Evolutionary conservation across 2,797 vertebrate genomes (phyloP).

Genomic region (Gymnocypris eckloni): DNA sequence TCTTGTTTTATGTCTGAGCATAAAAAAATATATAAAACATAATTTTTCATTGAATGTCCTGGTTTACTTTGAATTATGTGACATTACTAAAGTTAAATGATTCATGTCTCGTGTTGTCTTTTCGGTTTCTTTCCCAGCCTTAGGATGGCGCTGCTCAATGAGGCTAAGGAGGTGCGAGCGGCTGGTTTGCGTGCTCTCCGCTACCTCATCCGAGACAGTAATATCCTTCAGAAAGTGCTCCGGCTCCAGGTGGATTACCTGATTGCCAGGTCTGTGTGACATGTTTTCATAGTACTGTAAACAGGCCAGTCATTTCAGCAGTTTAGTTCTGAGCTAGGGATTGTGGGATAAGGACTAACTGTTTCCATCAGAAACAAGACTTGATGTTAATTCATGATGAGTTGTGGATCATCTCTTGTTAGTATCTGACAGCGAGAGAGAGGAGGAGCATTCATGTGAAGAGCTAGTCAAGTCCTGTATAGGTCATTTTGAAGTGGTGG

Average conservation of each 20-base stretch:
- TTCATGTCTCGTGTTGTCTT: not conserved
- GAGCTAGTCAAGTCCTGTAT: conserved; percentile 41
- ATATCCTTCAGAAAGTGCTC: conserved; percentile 94
- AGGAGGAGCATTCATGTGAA: not conserved
- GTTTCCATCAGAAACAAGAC: conserved; percentile 2
- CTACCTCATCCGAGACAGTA: conserved; percentile 94
- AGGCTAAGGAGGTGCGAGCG: conserved; percentile 98
- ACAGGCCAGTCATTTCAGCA: not conserved
- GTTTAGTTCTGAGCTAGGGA: not conserved
- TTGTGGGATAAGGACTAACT: not conserved
- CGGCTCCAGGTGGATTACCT: conserved; percentile 97
- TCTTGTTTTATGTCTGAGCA: not conserved
- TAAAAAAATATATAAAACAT: not conserved
- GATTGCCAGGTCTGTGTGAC: conserved; percentile 89
- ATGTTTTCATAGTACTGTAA: not conserved
- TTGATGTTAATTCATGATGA: conserved; percentile 48
- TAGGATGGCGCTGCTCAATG: conserved; percentile 94
- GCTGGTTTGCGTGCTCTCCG: conserved; percentile 95
- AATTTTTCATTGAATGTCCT: not conserved
- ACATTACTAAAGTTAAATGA: not conserved
- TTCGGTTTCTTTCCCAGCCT: conserved; percentile 76
- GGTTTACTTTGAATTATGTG: not conserved
- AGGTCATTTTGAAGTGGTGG: conserved; percentile 28
- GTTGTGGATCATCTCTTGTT: conserved; percentile 47
- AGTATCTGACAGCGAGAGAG: conserved; percentile 7